phyloP scores from a whole-genome alignment of 92 coral and sea anemone genomes.

The Palythoa heliodiscus region DNA sequence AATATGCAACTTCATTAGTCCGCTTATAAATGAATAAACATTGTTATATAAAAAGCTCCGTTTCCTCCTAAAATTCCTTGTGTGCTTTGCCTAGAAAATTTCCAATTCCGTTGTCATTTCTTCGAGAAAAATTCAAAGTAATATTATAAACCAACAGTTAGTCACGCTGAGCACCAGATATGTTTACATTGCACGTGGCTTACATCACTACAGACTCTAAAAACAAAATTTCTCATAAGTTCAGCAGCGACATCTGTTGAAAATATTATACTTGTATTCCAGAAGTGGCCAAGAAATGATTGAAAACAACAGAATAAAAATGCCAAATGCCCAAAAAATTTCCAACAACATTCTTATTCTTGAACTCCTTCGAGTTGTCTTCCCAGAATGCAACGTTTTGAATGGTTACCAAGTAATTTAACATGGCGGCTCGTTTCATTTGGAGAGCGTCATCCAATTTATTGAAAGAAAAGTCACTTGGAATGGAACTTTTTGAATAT shows the following conservation, averaged over 20 bases:
- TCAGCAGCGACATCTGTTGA: conserved; percentile 6
- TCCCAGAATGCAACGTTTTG: conserved; percentile 34
- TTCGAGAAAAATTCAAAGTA: background rate
- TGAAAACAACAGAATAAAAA: conserved; percentile 14
- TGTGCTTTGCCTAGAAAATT: background rate
- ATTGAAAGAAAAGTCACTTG: conserved; percentile 17
- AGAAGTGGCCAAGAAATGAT: conserved; percentile 33
- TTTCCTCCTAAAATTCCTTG: background rate
- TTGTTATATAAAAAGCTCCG: background rate
- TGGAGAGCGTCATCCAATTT: background rate
- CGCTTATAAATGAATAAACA: background rate
- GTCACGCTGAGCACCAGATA: background rate
- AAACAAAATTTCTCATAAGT: background rate
- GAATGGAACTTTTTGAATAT: background rate
- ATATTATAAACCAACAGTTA: background rate
- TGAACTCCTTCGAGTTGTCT: background rate
- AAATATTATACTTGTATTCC: conserved; percentile 4
- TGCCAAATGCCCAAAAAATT: background rate
- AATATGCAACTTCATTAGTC: background rate
- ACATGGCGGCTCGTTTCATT: conserved; percentile 60
- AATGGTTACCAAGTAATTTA: conserved; percentile 36
- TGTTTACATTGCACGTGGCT: conserved; percentile 35
- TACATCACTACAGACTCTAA: background rate
- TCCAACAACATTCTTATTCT: conserved; percentile 20
- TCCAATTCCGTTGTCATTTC: background rate